phyloP scores from a whole-genome alignment of 2,888 invertebrate species.

The Dinocampus coccinellae region DNA sequence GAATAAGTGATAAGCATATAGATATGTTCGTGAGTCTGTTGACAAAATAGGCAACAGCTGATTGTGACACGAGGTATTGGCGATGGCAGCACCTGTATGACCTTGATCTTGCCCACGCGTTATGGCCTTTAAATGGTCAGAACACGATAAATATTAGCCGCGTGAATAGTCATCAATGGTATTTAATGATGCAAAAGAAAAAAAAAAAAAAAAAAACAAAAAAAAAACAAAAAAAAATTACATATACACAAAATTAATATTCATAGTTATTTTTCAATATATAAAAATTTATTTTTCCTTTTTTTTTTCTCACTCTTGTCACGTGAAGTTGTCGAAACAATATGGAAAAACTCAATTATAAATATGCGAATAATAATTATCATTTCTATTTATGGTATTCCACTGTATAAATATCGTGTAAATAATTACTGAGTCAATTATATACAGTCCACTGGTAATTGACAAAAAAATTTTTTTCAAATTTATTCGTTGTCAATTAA shows the following conservation, averaged over 20 bases:
- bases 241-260: too few relatives aligned
- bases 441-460: not conserved
- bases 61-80: conserved; percentile 28
- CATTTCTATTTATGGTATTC: not conserved
- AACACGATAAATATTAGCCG: conserved; percentile 30
- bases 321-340: too few relatives aligned
- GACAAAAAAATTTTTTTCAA: not conserved
- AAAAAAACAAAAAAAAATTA: too few relatives aligned
- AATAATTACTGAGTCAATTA: not conserved
- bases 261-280: too few relatives aligned
- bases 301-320: too few relatives aligned
- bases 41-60: conserved; percentile 48
- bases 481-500: conserved; percentile 15
- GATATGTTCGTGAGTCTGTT: conserved; percentile 5
- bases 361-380: not conserved
- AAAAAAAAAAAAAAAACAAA: too few relatives aligned
- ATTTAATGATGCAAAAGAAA: conserved; percentile 3
- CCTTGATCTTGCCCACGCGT: conserved; percentile 61
- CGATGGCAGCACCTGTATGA: conserved; percentile 30
- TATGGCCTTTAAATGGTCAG: conserved; percentile 52
- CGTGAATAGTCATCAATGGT: conserved; percentile 8
- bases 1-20: not conserved
- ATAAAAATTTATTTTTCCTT: too few relatives aligned
- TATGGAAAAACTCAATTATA: too few relatives aligned
- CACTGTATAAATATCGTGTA: not conserved